Percentiles rank a stretch among this genome's conserved stretches.
phyloP scores from a whole-genome alignment of 2,888 invertebrate species.

The Latrodectus elegans region DNA sequence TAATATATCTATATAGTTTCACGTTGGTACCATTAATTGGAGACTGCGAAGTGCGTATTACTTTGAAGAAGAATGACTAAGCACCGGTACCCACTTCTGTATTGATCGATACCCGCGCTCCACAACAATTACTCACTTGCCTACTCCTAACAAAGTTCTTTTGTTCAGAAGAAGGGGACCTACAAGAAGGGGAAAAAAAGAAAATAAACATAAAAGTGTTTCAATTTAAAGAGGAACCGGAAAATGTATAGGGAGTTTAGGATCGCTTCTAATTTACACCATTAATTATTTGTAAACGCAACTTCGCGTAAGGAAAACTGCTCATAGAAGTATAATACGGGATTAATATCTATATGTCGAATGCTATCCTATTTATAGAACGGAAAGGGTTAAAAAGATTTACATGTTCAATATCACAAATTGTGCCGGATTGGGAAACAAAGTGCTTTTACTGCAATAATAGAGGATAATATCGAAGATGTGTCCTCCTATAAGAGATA shows the following conservation, averaged over 20 bases:
- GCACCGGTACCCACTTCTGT: constrained; percentile 39
- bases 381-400: not conserved
- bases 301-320: not conserved
- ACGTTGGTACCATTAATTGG: constrained; percentile 45
- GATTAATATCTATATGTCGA: not conserved
- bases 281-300: constrained; percentile 30
- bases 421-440: too few relatives aligned
- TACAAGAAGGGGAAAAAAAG: constrained; percentile 18
- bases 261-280: not conserved
- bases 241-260: not conserved
- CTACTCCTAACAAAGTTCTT: constrained; percentile 31
- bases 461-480: too few relatives aligned
- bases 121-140: constrained; percentile 55
- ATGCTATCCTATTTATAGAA: not conserved
- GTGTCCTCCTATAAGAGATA: too few relatives aligned
- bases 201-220: constrained; percentile 28
- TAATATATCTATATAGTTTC: constrained; percentile 29
- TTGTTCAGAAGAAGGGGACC: not conserved
- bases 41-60: constrained; percentile 36
- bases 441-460: too few relatives aligned
- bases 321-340: not conserved
- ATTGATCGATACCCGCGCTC: constrained; percentile 47
- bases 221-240: not conserved
- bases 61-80: constrained; percentile 59
- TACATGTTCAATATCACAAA: too few relatives aligned